Percentiles rank a stretch among this genome's conserved stretches.
Evolutionary conservation across 35 echinoderm and acorn worm species (phyloP).

Genomic region (Patiria miniata): DNA sequence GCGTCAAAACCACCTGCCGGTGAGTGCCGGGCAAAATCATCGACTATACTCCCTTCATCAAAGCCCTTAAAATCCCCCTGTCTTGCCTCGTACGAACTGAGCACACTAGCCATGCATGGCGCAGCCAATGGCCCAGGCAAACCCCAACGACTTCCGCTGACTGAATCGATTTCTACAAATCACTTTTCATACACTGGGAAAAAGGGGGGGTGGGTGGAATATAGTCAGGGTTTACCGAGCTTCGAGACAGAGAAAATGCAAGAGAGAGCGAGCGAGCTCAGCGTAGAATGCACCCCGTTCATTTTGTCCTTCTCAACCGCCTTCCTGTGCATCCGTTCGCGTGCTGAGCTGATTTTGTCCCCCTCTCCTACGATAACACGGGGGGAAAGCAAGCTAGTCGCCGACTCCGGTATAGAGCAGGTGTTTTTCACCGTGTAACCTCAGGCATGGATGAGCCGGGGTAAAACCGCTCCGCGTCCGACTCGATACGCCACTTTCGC

Average conservation of each 20-base stretch:
- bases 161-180: slow-evolving; percentile 31
- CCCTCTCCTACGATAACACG: not conserved
- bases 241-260: too few relatives aligned
- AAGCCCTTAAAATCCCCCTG: slow-evolving; percentile 24
- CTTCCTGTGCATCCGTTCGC: not conserved
- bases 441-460: slow-evolving; percentile 12
- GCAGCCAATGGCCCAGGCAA: slow-evolving; percentile 27
- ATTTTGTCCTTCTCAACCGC: slow-evolving; percentile 19
- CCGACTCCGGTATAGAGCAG: not conserved
- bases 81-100: not conserved
- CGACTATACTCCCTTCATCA: slow-evolving; percentile 8
- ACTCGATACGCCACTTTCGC: slow-evolving; percentile 26
- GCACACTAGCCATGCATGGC: slow-evolving; percentile 17
- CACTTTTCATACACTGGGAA: not conserved
- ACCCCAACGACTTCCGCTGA: slow-evolving; percentile 26
- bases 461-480: slow-evolving; percentile 22
- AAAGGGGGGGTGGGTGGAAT: too few relatives aligned
- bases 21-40: not conserved
- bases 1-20: slow-evolving; percentile 26
- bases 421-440: slow-evolving; percentile 24
- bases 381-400: not conserved
- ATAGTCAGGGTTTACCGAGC: too few relatives aligned
- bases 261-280: not conserved
- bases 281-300: not conserved
- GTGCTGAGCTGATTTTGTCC: not conserved